A percentile compares a stretch with the other conserved stretches of the same genome.
Evolutionary conservation across 2,888 invertebrate species (phyloP).

Genomic region (Alloplasta piceator): DNA sequence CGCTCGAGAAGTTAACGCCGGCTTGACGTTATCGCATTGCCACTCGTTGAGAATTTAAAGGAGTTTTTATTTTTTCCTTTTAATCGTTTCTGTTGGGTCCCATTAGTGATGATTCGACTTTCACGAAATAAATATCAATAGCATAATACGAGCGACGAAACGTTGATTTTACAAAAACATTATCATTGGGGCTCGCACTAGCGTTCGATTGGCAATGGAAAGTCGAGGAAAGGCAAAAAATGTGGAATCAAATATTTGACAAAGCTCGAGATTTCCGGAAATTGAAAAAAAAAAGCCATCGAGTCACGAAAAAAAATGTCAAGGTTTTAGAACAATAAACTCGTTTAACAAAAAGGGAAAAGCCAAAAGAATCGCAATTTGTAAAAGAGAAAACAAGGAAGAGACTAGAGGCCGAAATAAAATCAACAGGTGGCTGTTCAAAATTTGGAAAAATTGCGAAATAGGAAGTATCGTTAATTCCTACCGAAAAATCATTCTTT

Average conservation of each 20-base stretch:
- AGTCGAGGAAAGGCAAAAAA: not conserved
- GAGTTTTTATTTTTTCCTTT: not conserved
- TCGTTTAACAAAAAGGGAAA: not conserved
- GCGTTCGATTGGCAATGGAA: not conserved
- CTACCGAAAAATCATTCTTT: not conserved
- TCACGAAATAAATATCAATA: slow-evolving; percentile 22
- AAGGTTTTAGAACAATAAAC: not conserved
- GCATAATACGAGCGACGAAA: not conserved
- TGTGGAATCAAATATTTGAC: not conserved
- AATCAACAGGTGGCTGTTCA: not conserved
- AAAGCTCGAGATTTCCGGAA: not conserved
- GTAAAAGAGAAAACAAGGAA: slow-evolving; percentile 13
- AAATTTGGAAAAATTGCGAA: not conserved
- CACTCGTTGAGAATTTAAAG: slow-evolving; percentile 33
- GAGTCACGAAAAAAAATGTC: not conserved
- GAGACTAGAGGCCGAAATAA: slow-evolving; percentile 12
- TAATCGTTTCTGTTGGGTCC: slow-evolving; percentile 30
- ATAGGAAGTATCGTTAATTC: not conserved
- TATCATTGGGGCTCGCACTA: not conserved
- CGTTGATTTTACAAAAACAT: not conserved
- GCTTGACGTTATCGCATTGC: slow-evolving; percentile 18
- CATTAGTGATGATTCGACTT: slow-evolving; percentile 25
- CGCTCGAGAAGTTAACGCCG: slow-evolving; percentile 19
- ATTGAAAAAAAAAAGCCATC: not conserved
- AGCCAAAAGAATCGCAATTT: slow-evolving; percentile 4